phyloP scores from a whole-genome alignment of 2,797 vertebrate genomes.

The Knipowitschia caucasica region DNA sequence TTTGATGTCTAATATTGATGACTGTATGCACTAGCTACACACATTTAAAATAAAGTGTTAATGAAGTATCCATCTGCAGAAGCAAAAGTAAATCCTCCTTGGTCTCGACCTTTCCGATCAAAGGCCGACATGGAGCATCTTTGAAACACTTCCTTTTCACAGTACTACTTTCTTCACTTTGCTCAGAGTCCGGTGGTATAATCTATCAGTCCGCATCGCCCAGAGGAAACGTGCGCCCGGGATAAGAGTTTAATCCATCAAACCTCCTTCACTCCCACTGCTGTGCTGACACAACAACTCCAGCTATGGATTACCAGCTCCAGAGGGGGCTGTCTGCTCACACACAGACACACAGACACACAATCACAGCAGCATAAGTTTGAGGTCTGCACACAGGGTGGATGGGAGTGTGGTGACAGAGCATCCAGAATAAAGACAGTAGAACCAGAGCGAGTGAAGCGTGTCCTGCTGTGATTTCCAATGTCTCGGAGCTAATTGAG shows the following conservation, averaged over 20 bases:
- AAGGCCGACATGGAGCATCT: slow-evolving; percentile 26
- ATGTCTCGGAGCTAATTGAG: slow-evolving; percentile 7
- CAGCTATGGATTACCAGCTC: slow-evolving; percentile 52
- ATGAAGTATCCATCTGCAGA: not conserved
- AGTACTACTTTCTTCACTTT: slow-evolving; percentile 10
- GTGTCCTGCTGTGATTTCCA: slow-evolving; percentile 20
- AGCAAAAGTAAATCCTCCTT: not conserved
- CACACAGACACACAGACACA: slow-evolving; percentile 13
- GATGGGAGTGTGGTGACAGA: slow-evolving; percentile 12
- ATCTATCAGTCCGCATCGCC: slow-evolving; percentile 49
- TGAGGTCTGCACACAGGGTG: slow-evolving; percentile 22
- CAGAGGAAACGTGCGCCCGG: slow-evolving; percentile 41
- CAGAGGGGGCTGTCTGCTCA: slow-evolving; percentile 14
- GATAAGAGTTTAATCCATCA: slow-evolving; percentile 74
- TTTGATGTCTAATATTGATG: too few relatives aligned
- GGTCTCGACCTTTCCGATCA: slow-evolving; percentile 27
- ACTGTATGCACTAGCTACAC: too few relatives aligned
- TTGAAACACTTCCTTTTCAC: slow-evolving; percentile 31
- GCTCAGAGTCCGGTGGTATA: slow-evolving; percentile 32
- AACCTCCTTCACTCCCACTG: slow-evolving; percentile 53
- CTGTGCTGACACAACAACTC: slow-evolving; percentile 64
- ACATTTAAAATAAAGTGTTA: not conserved
- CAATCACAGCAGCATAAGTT: slow-evolving; percentile 12
- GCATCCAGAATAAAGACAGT: not conserved
- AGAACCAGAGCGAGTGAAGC: slow-evolving; percentile 24